Percentiles rank a stretch among this genome's conserved stretches.
Evolutionary conservation across 2,888 invertebrate species (phyloP).

Genomic region (Spodoptera picta): DNA sequence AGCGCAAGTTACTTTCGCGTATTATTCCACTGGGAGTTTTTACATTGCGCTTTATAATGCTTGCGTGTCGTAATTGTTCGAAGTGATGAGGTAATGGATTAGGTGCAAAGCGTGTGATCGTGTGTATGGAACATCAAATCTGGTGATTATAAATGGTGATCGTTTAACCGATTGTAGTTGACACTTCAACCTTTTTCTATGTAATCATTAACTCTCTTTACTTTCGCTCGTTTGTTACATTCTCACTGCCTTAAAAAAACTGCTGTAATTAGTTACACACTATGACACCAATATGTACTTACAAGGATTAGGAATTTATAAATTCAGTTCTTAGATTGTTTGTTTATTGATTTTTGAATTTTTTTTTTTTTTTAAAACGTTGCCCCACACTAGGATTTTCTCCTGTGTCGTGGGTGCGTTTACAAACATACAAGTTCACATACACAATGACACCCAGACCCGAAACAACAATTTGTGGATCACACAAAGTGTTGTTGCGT

Average conservation of each 20-base stretch:
- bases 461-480: too few relatives aligned
- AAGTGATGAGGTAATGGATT: constrained; percentile 22
- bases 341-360: background rate
- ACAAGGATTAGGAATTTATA: too few relatives aligned
- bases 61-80: background rate
- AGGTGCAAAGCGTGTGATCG: background rate
- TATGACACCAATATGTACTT: too few relatives aligned
- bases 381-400: too few relatives aligned
- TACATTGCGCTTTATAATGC: constrained; percentile 29
- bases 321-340: too few relatives aligned
- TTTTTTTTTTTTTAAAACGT: too few relatives aligned
- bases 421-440: too few relatives aligned
- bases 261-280: too few relatives aligned
- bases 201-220: background rate
- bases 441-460: too few relatives aligned
- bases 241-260: too few relatives aligned
- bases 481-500: too few relatives aligned
- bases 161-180: constrained; percentile 14
- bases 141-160: constrained; percentile 14
- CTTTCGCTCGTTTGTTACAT: constrained; percentile 3
- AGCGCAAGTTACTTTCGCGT: constrained; percentile 46
- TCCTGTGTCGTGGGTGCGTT: too few relatives aligned
- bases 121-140: constrained; percentile 2
- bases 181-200: background rate
- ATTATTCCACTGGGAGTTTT: constrained; percentile 11